Evolutionary conservation across 2,888 invertebrate species (phyloP), one percentile per base, ranked within the genome.

Genomic region (Acronicta aceris): DNA sequence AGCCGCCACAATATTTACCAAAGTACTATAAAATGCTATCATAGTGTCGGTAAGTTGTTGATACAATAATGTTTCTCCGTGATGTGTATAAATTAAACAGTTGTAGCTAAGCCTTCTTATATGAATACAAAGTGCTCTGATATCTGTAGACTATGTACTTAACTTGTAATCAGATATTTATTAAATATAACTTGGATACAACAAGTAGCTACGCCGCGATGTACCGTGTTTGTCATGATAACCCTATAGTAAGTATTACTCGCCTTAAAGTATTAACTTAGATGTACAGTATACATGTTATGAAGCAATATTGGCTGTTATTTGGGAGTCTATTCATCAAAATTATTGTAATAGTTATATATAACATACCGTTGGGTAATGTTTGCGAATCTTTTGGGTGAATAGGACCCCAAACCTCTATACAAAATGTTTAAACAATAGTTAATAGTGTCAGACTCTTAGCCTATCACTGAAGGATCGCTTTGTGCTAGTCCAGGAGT

Each of bases 131-230:
- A 89, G 88, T 90, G 90, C 91, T 91, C 90, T 87, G 86, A 84
- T 83, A 85, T 63, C 73, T 69, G 85, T 90, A 89, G 88, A 82
- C 74, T 84, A 85, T 90, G 92, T 93, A 93, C 93, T 93, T 93
- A 93, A 90, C 73, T 71, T 89, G 85, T 92, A 91, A 84, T 89
- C 90, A 79, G 84, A 69, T 77, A 64, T 65, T 81, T 84, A 86
- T 85, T 81, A 75, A 78, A 81, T 81, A 65, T 71, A 71, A 69
- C 71, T 71, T 61, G 71, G 59, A 69, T 71, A 70, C 59, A 69
- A 64, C 52, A 64, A 66, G 66, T 76, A 74, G 71, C 74, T 55
- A 59, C 71, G 69, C 50, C 70, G 74, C 63, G 76, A 36, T 70
- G 74, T 70, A 74, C 72, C 75, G 79, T 75, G 81, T 66, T 74